Conservation (phyloP, 2,113 vertebrate species). For the Colius striatus region DNA sequence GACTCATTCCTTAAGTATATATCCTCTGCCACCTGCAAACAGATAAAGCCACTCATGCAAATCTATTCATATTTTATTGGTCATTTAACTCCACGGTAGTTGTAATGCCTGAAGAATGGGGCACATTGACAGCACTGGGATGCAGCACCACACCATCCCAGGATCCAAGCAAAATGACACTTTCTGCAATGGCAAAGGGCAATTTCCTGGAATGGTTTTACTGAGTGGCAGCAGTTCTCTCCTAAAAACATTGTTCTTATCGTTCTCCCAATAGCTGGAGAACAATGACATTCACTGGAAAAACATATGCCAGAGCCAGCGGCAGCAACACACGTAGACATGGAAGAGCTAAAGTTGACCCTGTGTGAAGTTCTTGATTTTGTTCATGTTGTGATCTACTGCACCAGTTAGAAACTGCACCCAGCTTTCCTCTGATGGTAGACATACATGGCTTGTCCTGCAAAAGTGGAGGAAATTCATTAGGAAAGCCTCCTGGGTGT, state of each 20-base stretch:
- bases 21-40: neutral
- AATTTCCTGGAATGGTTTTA: neutral
- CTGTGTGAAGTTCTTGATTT: conserved; percentile 83
- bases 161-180: neutral
- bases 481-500: neutral
- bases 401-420: conserved; percentile 87
- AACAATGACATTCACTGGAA: neutral
- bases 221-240: neutral
- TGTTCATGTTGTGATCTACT: conserved; percentile 90
- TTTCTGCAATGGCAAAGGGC: neutral
- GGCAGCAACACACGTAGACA: neutral
- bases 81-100: neutral
- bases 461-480: conserved; percentile 14
- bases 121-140: neutral
- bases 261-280: neutral
- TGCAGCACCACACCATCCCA: neutral
- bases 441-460: conserved; percentile 89
- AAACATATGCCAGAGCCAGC: neutral
- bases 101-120: neutral
- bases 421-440: conserved; percentile 88
- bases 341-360: conserved; percentile 61
- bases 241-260: neutral
- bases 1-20: neutral
- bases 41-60: conserved; percentile 9
- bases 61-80: conserved; percentile 49